Base-by-base conservation (phyloP, 2,797 vertebrate genomes). In the Silurus lanzhouensis region DNA sequence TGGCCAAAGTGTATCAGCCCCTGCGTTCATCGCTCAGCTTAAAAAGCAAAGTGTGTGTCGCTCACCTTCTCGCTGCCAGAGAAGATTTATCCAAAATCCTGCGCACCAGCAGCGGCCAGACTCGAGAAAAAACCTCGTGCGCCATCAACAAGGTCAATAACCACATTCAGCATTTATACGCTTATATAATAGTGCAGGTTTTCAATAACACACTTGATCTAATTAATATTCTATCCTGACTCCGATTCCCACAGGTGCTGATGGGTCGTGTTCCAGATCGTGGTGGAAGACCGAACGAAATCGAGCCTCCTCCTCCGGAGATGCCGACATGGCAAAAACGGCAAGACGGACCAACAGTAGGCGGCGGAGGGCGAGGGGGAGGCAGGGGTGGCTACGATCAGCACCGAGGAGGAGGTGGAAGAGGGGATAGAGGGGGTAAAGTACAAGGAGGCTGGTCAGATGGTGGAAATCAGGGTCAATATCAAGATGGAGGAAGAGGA, bases 271-370 rank as follows among this genome's bases (percentile, higher is more conserved):
- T 99, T 71, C 98, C 98, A 46, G 98, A 99, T 92, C 94, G 98
- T 91, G 98, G 98, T 64, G 98, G 98, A 13, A 95, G 98, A 86
- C 98, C 98, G 25, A 98, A 97, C 84, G 98, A 99, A 92, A 99
- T 99, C 0, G 98, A 99, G 88, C 92, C 98, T 0, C 98, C 98
- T 0, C 98, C 98, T 89, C 98, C 98, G 27, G 98, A 99, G 92
- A 99, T 99, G 98, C 98, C 98, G 0, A 96, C 97, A 0, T 99
- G 98, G 98, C 98, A 99, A 93, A 99, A 99, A 89, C 96, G 98
- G 85, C 97, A 98, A 85, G 98, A 99, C 84, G 96, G 94, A 67
- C 95, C 95, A 0, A 96, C 96, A 52, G 96, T 96, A 20, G 85
- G 88, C 92, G 95, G 92, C 91, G 95, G 84, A 67, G 97, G 95